Base-by-base conservation (phyloP, 2,888 invertebrate species). In the Cosmia trapezina region DNA sequence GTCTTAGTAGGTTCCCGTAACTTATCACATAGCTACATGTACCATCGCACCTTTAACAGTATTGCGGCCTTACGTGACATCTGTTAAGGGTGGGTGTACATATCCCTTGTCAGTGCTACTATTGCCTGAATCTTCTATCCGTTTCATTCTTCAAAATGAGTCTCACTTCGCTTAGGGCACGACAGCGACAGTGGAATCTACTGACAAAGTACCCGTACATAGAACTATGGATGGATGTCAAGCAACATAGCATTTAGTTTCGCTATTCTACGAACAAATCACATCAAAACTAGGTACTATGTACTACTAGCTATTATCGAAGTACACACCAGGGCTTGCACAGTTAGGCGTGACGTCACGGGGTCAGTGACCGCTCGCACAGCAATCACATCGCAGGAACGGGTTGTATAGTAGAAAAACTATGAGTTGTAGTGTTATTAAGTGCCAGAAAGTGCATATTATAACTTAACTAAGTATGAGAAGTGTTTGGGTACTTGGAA, bases 271-370 rank as follows among this genome's bases (percentile, higher is more conserved):
- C 54, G 63, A 63, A 69, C 79, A 75, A 80, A 81, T 73, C 80
- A 60, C 59, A 75, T 28, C 59, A 67, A 78, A 65, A 60, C 51
- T 83, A 73, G 47, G 60, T 53, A 66, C 53, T 54, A 49, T 54
- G 79, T 75, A 51, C 49, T 66, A 78, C 54, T 51, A 78, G 62
- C 80, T 64, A 66, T 83, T 83, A 81, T 75, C 83, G 69, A 69
- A 69, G 85, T 81, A 81, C 80, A 65, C 54, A 77, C 68, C 73
- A 83, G 85, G 81, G 86, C 86, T 64, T 73, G 84, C 88, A 89
- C 90, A 89, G 90, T 90, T 90, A 90, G 85, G 67, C 69, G 80
- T 89, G 90, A 91, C 89, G 89, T 91, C 90, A 90, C 66, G 57
- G 69, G 88, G 89, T 88, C 90, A 83, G 79, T 79, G 89, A 86